Conservation (phyloP, 1,140 invertebrate genomes). For the Zaprionus capensis region DNA sequence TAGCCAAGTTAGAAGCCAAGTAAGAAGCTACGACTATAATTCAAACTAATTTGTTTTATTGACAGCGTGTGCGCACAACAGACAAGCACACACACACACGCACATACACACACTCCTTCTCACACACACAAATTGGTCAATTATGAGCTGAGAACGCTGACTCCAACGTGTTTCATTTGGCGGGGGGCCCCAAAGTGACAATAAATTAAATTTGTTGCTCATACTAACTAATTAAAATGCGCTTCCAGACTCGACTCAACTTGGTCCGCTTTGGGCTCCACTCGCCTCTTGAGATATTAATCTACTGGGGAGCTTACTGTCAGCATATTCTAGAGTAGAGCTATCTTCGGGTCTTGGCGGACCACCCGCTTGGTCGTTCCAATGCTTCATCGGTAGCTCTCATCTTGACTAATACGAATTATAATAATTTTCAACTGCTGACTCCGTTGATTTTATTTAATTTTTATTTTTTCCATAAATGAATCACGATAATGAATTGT, state of each 20-base stretch:
- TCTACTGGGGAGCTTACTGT: conserved; percentile 74
- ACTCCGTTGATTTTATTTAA: conserved; percentile 72
- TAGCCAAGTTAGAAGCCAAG: conserved; percentile 63
- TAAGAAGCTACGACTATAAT: conserved; percentile 76
- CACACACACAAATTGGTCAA: conserved; percentile 73
- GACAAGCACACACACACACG: conserved; percentile 17
- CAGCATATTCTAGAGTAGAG: conserved; percentile 20
- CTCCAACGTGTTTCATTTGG: conserved; percentile 69
- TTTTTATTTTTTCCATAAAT: conserved; percentile 58
- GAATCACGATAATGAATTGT: conserved; percentile 82
- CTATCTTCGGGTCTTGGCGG: conserved; percentile 19
- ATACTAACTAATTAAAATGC: conserved; percentile 77
- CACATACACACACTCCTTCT: conserved; percentile 1
- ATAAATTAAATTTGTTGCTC: conserved; percentile 76
- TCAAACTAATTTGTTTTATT: conserved; percentile 84
- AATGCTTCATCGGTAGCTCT: conserved; percentile 66
- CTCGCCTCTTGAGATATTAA: conserved; percentile 74
- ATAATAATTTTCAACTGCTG: conserved; percentile 59
- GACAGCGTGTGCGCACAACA: conserved; percentile 71
- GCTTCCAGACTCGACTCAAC: conserved; percentile 37
- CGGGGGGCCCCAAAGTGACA: conserved; percentile 61
- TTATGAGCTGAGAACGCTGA: conserved; percentile 44
- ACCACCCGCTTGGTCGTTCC: conserved; percentile 60
- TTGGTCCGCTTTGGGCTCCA: neutral
- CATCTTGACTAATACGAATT: conserved; percentile 74